phyloP scores from a whole-genome alignment of 2,888 invertebrate species.

The Euproctis similis region DNA sequence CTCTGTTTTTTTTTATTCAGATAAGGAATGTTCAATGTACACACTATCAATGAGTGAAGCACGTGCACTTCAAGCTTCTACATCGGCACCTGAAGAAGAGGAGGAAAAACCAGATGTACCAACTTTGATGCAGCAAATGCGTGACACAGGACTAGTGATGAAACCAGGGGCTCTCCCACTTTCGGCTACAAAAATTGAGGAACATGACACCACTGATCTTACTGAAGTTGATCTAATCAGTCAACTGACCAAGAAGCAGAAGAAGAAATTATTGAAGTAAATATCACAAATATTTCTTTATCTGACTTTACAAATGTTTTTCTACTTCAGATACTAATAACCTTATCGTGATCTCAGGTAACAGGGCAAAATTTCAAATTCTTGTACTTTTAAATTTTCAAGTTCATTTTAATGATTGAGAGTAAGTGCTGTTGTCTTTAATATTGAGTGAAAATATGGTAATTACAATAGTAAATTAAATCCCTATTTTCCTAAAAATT shows the following conservation, averaged over 20 bases:
- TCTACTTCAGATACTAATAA: no score
- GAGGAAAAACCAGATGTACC: conserved; percentile 77
- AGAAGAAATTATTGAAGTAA: conserved; percentile 91
- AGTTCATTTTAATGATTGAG: no score
- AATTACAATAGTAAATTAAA: no score
- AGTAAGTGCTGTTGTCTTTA: no score
- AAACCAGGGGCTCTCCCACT: conserved; percentile 84
- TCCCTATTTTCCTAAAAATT: no score
- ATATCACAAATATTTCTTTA: no score
- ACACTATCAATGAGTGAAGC: conserved; percentile 89
- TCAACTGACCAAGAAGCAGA: conserved; percentile 90
- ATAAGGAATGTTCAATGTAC: conserved; percentile 97
- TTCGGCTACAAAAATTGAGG: conserved; percentile 75
- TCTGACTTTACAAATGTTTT: no score
- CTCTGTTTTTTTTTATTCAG: conserved; percentile 63
- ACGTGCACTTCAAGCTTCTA: conserved; percentile 81
- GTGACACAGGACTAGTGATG: conserved; percentile 92
- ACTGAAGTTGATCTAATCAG: conserved; percentile 89
- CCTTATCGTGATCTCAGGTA: no score
- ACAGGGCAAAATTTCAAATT: not conserved
- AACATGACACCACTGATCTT: conserved; percentile 70
- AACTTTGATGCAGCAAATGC: conserved; percentile 90
- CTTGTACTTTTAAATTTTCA: no score
- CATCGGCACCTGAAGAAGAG: conserved; percentile 82
- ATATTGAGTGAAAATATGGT: no score